Evolutionary conservation across 1,140 invertebrate species (phyloP).

Genomic region (Manduca sexta): DNA sequence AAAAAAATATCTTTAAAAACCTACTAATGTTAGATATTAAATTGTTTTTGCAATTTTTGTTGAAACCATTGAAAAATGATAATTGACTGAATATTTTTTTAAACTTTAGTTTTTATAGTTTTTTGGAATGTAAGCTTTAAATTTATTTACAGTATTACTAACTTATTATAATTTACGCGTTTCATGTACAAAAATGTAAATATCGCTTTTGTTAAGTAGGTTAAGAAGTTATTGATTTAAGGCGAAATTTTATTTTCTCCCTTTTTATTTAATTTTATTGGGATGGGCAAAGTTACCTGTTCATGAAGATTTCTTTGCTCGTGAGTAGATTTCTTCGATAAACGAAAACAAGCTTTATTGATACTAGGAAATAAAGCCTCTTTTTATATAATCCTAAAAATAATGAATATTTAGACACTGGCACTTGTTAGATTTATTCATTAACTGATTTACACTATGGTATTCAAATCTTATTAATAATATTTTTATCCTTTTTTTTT

Average conservation of each 20-base stretch:
- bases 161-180: constrained; percentile 53
- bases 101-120: constrained; percentile 22
- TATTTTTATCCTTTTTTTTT: background rate
- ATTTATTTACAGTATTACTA: constrained; percentile 70
- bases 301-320: no score
- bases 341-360: no score
- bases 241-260: background rate
- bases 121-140: constrained; percentile 62
- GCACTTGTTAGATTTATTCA: no score
- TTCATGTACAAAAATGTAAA: constrained; percentile 61
- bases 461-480: background rate
- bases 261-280: constrained; percentile 1
- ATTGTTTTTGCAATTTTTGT: background rate
- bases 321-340: no score
- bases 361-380: no score
- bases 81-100: constrained; percentile 33
- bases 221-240: constrained; percentile 1
- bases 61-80: background rate
- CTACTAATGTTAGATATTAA: background rate
- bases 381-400: no score
- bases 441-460: no score
- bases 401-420: no score
- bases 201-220: constrained; percentile 46
- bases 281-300: background rate
- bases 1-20: background rate